Conservation (phyloP, 2,797 vertebrate species). For the Craterocephalus amniculus region DNA sequence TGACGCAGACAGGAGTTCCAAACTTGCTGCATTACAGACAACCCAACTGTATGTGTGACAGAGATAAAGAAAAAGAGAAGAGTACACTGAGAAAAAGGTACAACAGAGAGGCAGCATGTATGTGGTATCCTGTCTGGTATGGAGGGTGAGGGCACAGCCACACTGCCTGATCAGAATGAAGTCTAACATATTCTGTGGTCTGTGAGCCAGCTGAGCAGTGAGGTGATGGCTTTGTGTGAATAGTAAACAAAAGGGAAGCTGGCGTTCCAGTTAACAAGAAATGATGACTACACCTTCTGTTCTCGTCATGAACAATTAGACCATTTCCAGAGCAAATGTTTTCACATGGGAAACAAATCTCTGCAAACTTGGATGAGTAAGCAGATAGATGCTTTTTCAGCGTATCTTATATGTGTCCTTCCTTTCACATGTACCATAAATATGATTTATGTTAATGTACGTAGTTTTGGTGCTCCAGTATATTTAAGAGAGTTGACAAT, state of each 20-base stretch:
- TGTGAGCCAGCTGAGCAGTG: constrained; percentile 57
- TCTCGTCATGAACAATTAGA: neutral
- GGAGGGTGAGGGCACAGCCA: constrained; percentile 35
- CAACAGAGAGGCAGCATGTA: constrained; percentile 24
- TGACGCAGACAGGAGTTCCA: constrained; percentile 69
- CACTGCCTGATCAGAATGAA: constrained; percentile 33
- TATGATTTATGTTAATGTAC: neutral
- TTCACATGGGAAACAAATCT: neutral
- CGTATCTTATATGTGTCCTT: neutral
- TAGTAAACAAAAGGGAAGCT: constrained; percentile 52
- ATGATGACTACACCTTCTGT: constrained; percentile 1
- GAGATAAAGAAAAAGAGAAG: constrained; percentile 10
- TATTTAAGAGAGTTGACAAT: neutral
- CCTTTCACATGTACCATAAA: too few species aligned
- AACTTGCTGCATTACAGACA: constrained; percentile 33
- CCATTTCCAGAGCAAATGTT: neutral
- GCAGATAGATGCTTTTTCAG: neutral
- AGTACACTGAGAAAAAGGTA: constrained; percentile 12
- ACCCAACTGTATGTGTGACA: constrained; percentile 7
- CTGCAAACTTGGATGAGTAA: neutral
- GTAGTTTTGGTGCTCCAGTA: neutral
- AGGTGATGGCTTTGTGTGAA: constrained; percentile 45
- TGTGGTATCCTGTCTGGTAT: constrained; percentile 71
- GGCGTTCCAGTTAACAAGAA: constrained; percentile 42
- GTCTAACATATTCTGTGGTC: constrained; percentile 54